Conservation (phyloP, 2,888 invertebrate species). For the Argyra leucocephala region DNA sequence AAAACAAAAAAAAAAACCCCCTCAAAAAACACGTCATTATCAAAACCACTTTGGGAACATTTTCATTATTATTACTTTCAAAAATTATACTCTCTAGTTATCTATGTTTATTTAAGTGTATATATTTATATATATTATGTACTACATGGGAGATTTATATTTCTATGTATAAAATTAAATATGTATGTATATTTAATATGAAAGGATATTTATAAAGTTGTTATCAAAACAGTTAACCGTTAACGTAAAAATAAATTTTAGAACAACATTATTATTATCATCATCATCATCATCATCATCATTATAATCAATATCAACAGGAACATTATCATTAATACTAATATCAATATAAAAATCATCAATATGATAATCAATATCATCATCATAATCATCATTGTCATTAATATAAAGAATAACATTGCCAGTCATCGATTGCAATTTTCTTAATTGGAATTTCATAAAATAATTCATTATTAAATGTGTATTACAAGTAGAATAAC, state of each 20-base stretch:
- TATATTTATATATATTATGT: too few relatives aligned
- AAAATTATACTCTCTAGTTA: too few relatives aligned
- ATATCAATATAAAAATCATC: too few relatives aligned
- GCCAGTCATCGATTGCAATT: background rate
- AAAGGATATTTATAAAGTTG: background rate
- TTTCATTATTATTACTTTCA: background rate
- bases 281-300: background rate
- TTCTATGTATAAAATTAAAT: too few relatives aligned
- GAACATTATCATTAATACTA: background rate
- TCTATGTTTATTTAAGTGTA: too few relatives aligned
- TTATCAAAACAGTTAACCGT: background rate
- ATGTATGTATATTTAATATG: too few relatives aligned
- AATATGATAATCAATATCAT: background rate
- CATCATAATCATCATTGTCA: background rate
- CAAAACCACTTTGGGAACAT: background rate
- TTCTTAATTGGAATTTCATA: conserved; percentile 6
- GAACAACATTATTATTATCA: background rate
- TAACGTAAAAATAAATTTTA: background rate
- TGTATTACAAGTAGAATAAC: background rate
- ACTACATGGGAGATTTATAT: too few relatives aligned
- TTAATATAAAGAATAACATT: background rate
- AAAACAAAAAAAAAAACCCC: too few relatives aligned
- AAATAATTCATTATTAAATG: conserved; percentile 1
- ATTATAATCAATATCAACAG: background rate
- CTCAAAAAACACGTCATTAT: too few relatives aligned